Percentiles rank a stretch among this genome's conserved stretches.
Conservation (phyloP, 2,888 invertebrate species). For the Dichetophora obliterata region DNA sequence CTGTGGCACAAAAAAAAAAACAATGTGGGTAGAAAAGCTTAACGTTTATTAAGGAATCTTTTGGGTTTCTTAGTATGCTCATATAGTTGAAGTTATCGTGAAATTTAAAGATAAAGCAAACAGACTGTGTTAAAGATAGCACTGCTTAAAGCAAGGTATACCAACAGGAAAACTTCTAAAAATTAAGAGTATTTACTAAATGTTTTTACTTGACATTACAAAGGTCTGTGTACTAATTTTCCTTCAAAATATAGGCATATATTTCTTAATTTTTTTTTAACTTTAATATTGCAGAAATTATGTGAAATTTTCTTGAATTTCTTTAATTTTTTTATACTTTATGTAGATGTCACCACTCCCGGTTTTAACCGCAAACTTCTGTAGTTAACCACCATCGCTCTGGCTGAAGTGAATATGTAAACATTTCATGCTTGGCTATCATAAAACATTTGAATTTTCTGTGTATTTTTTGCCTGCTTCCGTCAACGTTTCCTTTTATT, state of each 20-base stretch:
- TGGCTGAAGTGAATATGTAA: neutral
- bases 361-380: neutral
- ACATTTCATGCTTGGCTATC: slow-evolving; percentile 20
- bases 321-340: neutral
- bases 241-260: too few species aligned
- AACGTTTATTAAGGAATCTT: too few species aligned
- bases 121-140: too few species aligned
- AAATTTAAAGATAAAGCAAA: neutral
- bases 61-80: neutral
- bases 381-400: neutral
- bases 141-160: too few species aligned
- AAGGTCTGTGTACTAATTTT: too few species aligned
- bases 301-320: neutral
- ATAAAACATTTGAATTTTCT: neutral
- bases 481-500: neutral
- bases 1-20: neutral
- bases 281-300: too few species aligned
- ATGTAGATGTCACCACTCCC: neutral
- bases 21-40: too few species aligned
- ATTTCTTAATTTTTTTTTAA: too few species aligned
- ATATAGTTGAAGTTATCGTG: neutral
- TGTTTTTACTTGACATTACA: too few species aligned
- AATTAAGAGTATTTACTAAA: too few species aligned
- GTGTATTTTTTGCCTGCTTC: neutral
- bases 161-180: too few species aligned